These are phyloP conservation scores for Nixonia krombeini DNA, from an alignment of 1,140 invertebrate genomes.

Conservation along the genomic window DNA sequence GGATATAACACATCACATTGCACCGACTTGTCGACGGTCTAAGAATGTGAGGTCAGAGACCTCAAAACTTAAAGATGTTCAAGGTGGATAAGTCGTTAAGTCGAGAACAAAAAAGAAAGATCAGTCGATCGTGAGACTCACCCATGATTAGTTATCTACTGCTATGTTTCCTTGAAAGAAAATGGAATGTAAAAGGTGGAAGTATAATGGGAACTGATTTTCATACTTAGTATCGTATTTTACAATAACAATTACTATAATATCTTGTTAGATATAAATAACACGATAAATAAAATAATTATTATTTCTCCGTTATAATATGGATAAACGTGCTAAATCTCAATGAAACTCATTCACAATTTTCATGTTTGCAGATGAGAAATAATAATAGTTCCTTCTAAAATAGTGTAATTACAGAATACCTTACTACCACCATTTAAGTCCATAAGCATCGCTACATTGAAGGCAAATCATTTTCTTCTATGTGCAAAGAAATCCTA, in stretches of 20 bases:
- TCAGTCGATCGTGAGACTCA: slow-evolving; percentile 43
- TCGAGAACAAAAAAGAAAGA: slow-evolving; percentile 41
- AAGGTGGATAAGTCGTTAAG: slow-evolving; percentile 59
- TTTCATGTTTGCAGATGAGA: too few relatives aligned
- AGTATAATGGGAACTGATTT: slow-evolving; percentile 9
- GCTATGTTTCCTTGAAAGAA: slow-evolving; percentile 14
- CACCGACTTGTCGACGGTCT: slow-evolving; percentile 36
- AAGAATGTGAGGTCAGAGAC: slow-evolving; percentile 64
- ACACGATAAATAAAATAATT: background rate
- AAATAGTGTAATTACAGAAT: too few relatives aligned
- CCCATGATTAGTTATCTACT: slow-evolving; percentile 17
- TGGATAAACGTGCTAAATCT: too few relatives aligned
- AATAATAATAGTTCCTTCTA: too few relatives aligned
- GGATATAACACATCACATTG: slow-evolving; percentile 9
- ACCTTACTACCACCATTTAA: too few relatives aligned
- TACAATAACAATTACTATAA: background rate
- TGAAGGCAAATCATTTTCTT: too few relatives aligned
- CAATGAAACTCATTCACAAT: too few relatives aligned
- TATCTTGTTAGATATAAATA: background rate
- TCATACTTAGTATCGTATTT: background rate
- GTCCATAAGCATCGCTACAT: too few relatives aligned
- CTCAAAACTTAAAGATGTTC: slow-evolving; percentile 45
- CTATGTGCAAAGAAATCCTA: too few relatives aligned
- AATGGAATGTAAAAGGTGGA: slow-evolving; percentile 10
- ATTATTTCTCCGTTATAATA: too few relatives aligned